Conservation (phyloP, 2,888 invertebrate species). For the Drosophila anomelani region DNA sequence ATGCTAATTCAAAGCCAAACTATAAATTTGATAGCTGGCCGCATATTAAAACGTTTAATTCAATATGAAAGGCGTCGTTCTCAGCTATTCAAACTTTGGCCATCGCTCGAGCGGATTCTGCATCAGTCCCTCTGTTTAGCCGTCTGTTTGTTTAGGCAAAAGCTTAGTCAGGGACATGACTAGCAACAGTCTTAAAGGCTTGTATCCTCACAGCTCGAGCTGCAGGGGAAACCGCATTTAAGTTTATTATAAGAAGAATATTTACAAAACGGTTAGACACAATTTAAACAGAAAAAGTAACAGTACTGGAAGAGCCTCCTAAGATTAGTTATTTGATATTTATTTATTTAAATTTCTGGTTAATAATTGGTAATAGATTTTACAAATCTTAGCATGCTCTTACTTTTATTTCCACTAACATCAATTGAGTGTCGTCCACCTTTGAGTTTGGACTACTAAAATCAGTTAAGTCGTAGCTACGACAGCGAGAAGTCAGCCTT, state of each 20-base stretch:
- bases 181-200: slow-evolving; percentile 11
- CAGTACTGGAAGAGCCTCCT: background rate
- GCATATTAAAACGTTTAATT: slow-evolving; percentile 80
- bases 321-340: background rate
- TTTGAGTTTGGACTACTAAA: no score
- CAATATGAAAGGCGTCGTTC: slow-evolving; percentile 76
- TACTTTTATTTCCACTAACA: background rate
- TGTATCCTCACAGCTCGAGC: slow-evolving; percentile 6
- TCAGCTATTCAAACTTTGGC: slow-evolving; percentile 71
- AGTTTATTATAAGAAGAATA: no score
- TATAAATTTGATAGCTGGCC: slow-evolving; percentile 77
- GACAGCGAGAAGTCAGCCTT: background rate
- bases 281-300: no score
- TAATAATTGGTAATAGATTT: background rate
- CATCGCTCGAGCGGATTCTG: slow-evolving; percentile 38
- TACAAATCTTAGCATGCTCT: background rate
- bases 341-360: background rate
- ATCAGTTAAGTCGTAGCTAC: background rate
- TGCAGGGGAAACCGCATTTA: no score
- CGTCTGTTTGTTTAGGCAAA: slow-evolving; percentile 75
- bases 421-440: background rate
- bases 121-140: slow-evolving; percentile 22
- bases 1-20: slow-evolving; percentile 77
- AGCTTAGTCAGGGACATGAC: slow-evolving; percentile 53
- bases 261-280: no score